Percentiles rank a stretch among this genome's conserved stretches.
These are phyloP conservation scores for Pammene fasciana DNA, from an alignment of 2,888 invertebrate species.

Conservation along the genomic window DNA sequence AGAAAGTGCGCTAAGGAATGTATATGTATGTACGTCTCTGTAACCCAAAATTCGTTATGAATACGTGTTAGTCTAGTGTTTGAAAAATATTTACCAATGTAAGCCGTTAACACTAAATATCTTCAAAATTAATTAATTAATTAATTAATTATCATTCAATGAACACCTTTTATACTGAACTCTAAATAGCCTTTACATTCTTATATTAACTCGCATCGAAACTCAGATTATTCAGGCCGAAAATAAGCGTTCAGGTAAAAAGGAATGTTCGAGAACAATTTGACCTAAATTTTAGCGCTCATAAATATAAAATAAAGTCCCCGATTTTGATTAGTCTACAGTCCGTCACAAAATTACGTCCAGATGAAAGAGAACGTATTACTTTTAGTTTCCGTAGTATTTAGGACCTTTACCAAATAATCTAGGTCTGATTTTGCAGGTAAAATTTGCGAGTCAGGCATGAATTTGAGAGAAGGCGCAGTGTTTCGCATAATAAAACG, in stretches of 20 bases:
- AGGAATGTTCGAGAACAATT: constrained; percentile 51
- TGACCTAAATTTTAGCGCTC: constrained; percentile 55
- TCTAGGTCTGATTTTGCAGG: constrained; percentile 16
- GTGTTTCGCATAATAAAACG: constrained; percentile 27
- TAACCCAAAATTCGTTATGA: no score
- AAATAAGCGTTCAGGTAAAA: constrained; percentile 51
- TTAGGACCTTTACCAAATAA: background rate
- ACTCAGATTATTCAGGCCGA: constrained; percentile 41
- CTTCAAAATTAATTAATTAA: no score
- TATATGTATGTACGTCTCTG: no score
- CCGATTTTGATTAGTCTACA: constrained; percentile 45
- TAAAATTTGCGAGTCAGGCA: constrained; percentile 24
- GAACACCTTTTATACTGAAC: background rate
- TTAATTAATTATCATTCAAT: no score
- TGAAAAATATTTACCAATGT: no score
- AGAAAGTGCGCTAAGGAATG: no score
- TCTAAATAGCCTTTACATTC: constrained; percentile 7
- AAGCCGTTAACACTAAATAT: no score
- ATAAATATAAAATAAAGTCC: constrained; percentile 58
- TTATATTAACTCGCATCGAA: constrained; percentile 18
- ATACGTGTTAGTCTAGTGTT: no score
- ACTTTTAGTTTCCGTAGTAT: background rate
- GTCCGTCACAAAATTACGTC: constrained; percentile 17
- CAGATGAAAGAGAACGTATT: constrained; percentile 3
- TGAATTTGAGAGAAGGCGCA: constrained; percentile 25